Evolutionary conservation across 2,888 invertebrate genomes (phyloP).

Genomic region (Rhyacophila evoluta): DNA sequence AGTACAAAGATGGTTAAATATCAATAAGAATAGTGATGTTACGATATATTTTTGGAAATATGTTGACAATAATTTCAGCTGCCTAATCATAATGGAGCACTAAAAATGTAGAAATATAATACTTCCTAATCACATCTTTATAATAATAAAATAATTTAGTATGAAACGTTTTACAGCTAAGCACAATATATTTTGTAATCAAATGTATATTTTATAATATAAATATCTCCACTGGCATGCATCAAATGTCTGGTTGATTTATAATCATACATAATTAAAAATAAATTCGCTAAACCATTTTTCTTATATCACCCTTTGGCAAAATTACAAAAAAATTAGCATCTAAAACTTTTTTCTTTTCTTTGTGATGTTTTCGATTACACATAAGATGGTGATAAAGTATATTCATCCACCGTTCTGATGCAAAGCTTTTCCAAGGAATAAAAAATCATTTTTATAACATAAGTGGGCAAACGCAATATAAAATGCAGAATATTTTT

Average conservation of each 20-base stretch:
- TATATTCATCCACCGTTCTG: neutral
- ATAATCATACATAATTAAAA: neutral
- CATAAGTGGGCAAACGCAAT: no score
- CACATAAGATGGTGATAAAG: neutral
- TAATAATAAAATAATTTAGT: neutral
- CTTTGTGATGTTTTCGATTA: neutral
- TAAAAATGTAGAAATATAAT: neutral
- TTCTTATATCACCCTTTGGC: conserved; percentile 13
- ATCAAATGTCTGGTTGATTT: neutral
- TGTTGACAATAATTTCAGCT: neutral
- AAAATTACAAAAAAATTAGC: conserved; percentile 15
- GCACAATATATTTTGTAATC: neutral
- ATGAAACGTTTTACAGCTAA: neutral
- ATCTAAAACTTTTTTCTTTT: conserved; percentile 24
- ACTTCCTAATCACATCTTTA: neutral
- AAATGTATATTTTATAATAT: neutral
- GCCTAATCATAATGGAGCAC: neutral
- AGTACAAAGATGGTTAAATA: no score
- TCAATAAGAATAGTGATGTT: neutral
- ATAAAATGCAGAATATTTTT: no score
- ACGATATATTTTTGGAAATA: neutral
- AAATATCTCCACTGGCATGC: neutral
- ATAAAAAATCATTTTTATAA: no score
- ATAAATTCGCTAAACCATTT: conserved; percentile 23
- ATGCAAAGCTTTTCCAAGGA: no score